Conservation (phyloP, 37 sponge, comb jelly and placozoan species). For the Mnemiopsis leidyi region DNA sequence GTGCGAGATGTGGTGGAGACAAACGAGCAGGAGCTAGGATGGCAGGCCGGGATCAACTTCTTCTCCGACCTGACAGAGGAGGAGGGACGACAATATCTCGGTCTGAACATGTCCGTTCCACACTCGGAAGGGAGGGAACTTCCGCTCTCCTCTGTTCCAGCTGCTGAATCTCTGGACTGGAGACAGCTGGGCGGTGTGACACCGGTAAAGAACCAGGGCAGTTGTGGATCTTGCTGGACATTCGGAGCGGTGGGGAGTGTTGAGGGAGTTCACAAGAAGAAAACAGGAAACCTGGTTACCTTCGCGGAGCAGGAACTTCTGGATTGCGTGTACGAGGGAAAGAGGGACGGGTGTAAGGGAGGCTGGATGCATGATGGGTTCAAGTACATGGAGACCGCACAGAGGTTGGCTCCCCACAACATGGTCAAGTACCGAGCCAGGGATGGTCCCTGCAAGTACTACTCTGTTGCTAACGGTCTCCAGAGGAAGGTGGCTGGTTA, state of each 20-base stretch:
- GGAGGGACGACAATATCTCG: constrained; percentile 2
- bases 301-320: constrained; percentile 8
- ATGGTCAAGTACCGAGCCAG: not conserved
- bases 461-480: not conserved
- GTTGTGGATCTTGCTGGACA: not conserved
- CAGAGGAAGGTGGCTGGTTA: not conserved
- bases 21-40: not conserved
- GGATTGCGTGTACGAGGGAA: not conserved
- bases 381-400: not conserved
- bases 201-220: not conserved
- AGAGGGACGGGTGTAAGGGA: not conserved
- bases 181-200: not conserved
- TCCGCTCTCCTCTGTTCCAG: not conserved
- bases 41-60: not conserved
- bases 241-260: not conserved
- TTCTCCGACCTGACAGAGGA: not conserved
- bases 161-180: not conserved
- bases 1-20: not conserved
- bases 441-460: constrained; percentile 18
- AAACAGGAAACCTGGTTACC: not conserved
- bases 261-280: constrained; percentile 9
- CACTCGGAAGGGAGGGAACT: not conserved
- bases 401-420: not conserved
- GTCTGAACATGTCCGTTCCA: not conserved
- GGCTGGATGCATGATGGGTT: not conserved